Evolutionary conservation across 2,113 vertebrate genomes (phyloP).

Genomic region (Sinocyclocheilus anophthalmus): DNA sequence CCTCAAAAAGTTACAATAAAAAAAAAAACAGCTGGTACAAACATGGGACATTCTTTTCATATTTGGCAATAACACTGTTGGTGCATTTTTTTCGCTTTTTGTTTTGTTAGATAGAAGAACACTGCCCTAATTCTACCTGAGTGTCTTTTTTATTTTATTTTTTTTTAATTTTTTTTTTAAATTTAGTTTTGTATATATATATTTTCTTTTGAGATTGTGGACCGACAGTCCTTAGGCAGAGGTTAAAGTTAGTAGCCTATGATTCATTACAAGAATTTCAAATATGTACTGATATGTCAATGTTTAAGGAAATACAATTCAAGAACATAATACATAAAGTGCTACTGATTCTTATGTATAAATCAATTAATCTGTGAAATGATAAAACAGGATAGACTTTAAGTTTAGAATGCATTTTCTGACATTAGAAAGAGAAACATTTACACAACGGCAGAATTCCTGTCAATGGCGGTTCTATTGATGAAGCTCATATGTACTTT

Average conservation of each 20-base stretch:
- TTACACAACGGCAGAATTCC: slow-evolving; percentile 26
- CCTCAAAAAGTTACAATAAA: neutral
- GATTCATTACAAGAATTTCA: slow-evolving; percentile 49
- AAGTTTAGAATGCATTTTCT: slow-evolving; percentile 45
- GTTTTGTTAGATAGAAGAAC: slow-evolving; percentile 29
- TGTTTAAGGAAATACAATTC: slow-evolving; percentile 51
- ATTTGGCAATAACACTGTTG: slow-evolving; percentile 62
- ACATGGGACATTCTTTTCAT: slow-evolving; percentile 39
- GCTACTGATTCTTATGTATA: slow-evolving; percentile 57
- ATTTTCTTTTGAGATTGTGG: slow-evolving; percentile 38
- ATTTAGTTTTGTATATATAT: neutral
- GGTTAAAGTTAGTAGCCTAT: slow-evolving; percentile 56
- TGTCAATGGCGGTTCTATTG: slow-evolving; percentile 21
- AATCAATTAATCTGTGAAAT: slow-evolving; percentile 55
- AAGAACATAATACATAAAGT: slow-evolving; percentile 59
- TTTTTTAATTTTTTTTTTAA: slow-evolving; percentile 14
- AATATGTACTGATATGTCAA: slow-evolving; percentile 54
- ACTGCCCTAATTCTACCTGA: slow-evolving; percentile 50
- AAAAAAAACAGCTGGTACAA: slow-evolving; percentile 9
- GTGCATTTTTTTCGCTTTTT: neutral
- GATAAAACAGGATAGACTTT: slow-evolving; percentile 38
- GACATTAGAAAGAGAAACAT: slow-evolving; percentile 31
- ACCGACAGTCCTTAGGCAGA: slow-evolving; percentile 44
- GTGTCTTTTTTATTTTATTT: slow-evolving; percentile 35
- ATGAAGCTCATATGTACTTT: slow-evolving; percentile 10